These are phyloP conservation scores for Brachyptera risi DNA, from an alignment of 2,888 invertebrate species.

Conservation along the genomic window DNA sequence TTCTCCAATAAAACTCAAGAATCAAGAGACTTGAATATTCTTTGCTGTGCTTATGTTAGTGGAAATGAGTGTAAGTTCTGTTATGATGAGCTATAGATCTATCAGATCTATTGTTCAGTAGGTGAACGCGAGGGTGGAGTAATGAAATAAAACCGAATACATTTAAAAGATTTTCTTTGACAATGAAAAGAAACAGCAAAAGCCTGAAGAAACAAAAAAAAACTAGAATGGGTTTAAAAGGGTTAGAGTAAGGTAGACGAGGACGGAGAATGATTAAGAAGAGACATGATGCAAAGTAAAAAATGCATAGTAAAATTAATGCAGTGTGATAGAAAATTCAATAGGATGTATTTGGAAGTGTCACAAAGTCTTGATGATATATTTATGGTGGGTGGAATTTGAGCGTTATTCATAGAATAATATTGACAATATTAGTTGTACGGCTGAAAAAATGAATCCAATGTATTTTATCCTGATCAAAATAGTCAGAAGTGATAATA, in stretches of 20 bases:
- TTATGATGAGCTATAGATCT: neutral
- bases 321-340: neutral
- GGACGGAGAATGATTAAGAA: no score
- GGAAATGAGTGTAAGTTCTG: neutral
- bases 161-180: conserved; percentile 31
- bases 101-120: conserved; percentile 23
- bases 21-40: no score
- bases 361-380: no score
- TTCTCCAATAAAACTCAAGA: no score
- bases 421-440: neutral
- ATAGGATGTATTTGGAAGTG: no score
- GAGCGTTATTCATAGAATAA: no score
- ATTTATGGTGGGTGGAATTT: no score
- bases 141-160: conserved; percentile 28
- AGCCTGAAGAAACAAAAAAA: conserved; percentile 17
- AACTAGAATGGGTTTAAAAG: neutral
- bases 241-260: neutral
- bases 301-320: neutral
- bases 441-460: no score
- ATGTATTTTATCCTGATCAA: neutral
- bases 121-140: conserved; percentile 26
- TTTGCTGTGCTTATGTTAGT: neutral
- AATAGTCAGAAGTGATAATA: neutral
- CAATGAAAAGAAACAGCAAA: conserved; percentile 29
- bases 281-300: neutral